phyloP scores from a whole-genome alignment of 30 jellyfish, hydroid and myxozoan species.

The Pelagia noctiluca region DNA sequence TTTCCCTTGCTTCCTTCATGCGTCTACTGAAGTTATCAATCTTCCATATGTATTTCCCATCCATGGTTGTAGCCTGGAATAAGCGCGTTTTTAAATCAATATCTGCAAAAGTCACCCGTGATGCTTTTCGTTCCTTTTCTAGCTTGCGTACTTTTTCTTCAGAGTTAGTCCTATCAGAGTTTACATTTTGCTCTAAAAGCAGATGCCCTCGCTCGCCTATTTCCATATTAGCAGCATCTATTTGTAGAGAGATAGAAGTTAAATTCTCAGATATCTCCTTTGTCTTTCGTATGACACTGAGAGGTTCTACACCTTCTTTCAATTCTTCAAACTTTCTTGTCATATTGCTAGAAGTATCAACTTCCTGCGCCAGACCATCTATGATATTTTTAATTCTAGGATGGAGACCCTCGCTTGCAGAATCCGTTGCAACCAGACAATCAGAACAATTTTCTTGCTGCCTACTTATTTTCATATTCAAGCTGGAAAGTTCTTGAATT shows the following conservation, averaged over 20 bases:
- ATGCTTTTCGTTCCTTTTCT: slow-evolving; percentile 55
- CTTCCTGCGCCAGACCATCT: too few species aligned
- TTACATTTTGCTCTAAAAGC: not conserved
- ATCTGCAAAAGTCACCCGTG: slow-evolving; percentile 44
- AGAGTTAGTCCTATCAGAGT: not conserved
- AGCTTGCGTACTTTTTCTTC: slow-evolving; percentile 24
- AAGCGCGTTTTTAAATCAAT: slow-evolving; percentile 59
- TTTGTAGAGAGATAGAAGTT: too few species aligned
- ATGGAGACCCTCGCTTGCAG: slow-evolving; percentile 26
- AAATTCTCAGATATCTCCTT: too few species aligned
- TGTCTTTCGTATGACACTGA: too few species aligned
- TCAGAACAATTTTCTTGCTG: slow-evolving; percentile 42
- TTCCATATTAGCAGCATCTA: too few species aligned
- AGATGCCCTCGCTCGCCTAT: slow-evolving; percentile 36
- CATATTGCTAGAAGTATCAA: too few species aligned
- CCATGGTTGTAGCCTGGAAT: slow-evolving; percentile 70
- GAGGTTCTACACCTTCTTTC: too few species aligned
- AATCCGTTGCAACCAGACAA: slow-evolving; percentile 35
- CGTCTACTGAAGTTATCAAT: slow-evolving; percentile 72
- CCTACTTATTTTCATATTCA: slow-evolving; percentile 2
- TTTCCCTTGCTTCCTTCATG: slow-evolving; percentile 69
- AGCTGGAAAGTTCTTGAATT: not conserved
- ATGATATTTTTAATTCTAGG: not conserved
- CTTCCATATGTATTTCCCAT: slow-evolving; percentile 86
- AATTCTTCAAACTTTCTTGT: too few species aligned